Conservation (phyloP, 53 echinoderm and acorn worm species). For the Mesocentrotus franciscanus region DNA sequence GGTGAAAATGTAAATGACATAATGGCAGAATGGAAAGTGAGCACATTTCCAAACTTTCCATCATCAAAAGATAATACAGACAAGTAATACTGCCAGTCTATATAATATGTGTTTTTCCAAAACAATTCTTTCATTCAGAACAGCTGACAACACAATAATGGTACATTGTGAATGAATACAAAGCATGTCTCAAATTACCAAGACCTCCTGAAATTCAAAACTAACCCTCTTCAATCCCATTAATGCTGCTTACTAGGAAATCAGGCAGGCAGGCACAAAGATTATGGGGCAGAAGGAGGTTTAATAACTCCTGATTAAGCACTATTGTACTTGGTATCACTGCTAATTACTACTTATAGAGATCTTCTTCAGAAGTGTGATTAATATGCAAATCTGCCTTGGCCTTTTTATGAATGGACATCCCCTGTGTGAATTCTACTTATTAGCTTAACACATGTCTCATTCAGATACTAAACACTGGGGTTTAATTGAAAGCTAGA, state of each 20-base stretch:
- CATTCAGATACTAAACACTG: constrained; percentile 2
- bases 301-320: constrained; percentile 22
- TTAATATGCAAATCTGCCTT: neutral
- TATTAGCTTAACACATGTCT: constrained; percentile 50
- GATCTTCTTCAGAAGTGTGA: neutral
- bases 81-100: neutral
- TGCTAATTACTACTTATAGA: neutral
- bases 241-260: neutral
- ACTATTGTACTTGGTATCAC: constrained; percentile 22
- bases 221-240: neutral
- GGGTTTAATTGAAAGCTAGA: neutral
- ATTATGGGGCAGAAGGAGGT: neutral
- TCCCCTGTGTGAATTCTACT: constrained; percentile 25
- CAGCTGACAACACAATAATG: neutral
- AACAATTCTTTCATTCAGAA: neutral
- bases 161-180: neutral
- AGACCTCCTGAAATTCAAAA: neutral
- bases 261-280: neutral
- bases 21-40: neutral
- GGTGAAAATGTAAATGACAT: neutral
- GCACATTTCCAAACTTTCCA: neutral
- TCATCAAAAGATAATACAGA: neutral
- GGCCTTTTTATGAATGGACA: constrained; percentile 9
- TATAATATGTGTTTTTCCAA: neutral
- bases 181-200: neutral